These are phyloP conservation scores for Sinonovacula constricta DNA, from an alignment of 1,140 invertebrate species.

Conservation along the genomic window DNA sequence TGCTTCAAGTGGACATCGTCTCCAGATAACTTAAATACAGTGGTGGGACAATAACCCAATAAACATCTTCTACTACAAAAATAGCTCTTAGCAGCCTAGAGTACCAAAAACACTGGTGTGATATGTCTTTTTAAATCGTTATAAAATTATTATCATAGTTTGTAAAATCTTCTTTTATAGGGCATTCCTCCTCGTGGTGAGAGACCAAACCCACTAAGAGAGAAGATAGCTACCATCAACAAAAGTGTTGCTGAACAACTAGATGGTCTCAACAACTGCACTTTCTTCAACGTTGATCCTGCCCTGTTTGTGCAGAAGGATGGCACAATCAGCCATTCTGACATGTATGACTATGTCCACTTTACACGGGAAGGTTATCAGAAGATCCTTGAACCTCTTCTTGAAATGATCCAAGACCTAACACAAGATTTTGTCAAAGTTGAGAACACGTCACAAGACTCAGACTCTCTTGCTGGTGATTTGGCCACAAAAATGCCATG, in stretches of 20 bases:
- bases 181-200: conserved; percentile 90
- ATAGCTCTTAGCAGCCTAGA: too few species aligned
- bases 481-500: conserved; percentile 51
- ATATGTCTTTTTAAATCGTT: too few species aligned
- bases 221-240: conserved; percentile 88
- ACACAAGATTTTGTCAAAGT: conserved; percentile 73
- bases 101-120: too few species aligned
- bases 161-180: conserved; percentile 80
- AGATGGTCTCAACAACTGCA: conserved; percentile 82
- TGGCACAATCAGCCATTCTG: conserved; percentile 89
- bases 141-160: too few species aligned
- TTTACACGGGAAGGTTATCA: conserved; percentile 89
- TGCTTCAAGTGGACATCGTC: too few species aligned
- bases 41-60: too few species aligned
- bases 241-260: conserved; percentile 83
- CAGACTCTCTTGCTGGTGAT: conserved; percentile 64
- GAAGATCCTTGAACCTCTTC: conserved; percentile 81
- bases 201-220: conserved; percentile 87
- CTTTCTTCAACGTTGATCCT: conserved; percentile 82
- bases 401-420: conserved; percentile 75
- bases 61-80: too few species aligned
- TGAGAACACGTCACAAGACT: conserved; percentile 69
- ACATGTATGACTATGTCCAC: conserved; percentile 94
- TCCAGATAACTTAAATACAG: too few species aligned
- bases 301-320: conserved; percentile 86